Conservation (phyloP, 2,113 vertebrate species). For the Alligator sinensis region DNA sequence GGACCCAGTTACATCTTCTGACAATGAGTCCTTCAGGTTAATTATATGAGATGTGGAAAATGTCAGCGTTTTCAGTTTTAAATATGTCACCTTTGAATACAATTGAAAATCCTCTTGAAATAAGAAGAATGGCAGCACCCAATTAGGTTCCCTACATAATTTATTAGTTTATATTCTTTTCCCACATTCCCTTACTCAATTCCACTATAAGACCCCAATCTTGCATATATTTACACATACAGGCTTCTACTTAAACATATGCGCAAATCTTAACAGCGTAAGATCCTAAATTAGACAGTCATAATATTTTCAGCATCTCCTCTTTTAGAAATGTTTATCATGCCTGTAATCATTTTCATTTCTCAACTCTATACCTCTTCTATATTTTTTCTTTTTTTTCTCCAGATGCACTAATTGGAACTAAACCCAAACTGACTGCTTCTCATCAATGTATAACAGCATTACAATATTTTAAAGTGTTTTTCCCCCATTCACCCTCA, state of each 20-base stretch:
- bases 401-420: not conserved
- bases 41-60: not conserved
- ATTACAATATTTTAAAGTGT: not conserved
- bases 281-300: not conserved
- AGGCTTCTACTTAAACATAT: not conserved
- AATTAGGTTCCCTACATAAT: not conserved
- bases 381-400: not conserved
- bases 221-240: not conserved
- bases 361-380: not conserved
- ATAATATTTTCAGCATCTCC: not conserved
- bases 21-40: not conserved
- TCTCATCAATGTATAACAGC: not conserved
- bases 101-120: not conserved
- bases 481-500: not conserved
- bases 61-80: not conserved
- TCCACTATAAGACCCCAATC: not conserved
- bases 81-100: not conserved
- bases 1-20: not conserved
- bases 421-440: rapidly evolving
- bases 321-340: not conserved
- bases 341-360: rapidly evolving
- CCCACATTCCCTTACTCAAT: not conserved
- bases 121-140: not conserved
- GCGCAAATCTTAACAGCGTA: not conserved
- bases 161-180: not conserved